Conservation (phyloP, 1,140 invertebrate species). For the Trichoplusia ni region DNA sequence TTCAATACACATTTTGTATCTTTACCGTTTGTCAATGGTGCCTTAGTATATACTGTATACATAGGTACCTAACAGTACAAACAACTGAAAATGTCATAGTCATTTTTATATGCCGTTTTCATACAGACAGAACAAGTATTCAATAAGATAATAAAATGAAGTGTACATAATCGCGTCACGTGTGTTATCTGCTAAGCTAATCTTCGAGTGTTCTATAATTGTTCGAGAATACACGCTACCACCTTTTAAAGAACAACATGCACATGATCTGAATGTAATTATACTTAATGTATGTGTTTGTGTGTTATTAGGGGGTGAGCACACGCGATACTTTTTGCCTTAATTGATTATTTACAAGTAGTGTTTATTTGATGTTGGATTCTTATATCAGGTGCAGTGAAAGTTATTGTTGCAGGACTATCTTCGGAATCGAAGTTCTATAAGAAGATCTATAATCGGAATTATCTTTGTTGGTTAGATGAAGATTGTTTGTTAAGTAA, state of each 20-base stretch:
- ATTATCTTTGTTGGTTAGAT: too few relatives aligned
- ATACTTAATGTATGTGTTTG: not conserved
- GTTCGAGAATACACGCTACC: conserved; percentile 26
- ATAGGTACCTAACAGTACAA: too few relatives aligned
- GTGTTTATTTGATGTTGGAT: too few relatives aligned
- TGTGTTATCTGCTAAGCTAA: conserved; percentile 12
- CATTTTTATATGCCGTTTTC: too few relatives aligned
- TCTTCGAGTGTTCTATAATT: conserved; percentile 17
- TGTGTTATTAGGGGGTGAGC: not conserved
- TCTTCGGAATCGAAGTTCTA: too few relatives aligned
- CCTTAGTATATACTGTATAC: not conserved
- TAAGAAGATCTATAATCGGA: too few relatives aligned
- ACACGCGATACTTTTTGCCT: conserved; percentile 18
- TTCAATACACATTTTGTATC: too few relatives aligned
- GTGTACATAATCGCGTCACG: conserved; percentile 1
- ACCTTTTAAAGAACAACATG: conserved; percentile 3
- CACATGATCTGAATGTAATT: conserved; percentile 24
- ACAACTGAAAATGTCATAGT: not conserved
- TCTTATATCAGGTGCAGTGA: too few relatives aligned
- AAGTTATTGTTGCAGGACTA: not conserved
- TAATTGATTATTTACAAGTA: too few relatives aligned
- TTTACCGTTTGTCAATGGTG: too few relatives aligned
- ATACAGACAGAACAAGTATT: too few relatives aligned
- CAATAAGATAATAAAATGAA: not conserved
- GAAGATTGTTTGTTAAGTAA: too few relatives aligned